Evolutionary conservation across 2,888 invertebrate species (phyloP).

Genomic region (Mylabris sibirica): DNA sequence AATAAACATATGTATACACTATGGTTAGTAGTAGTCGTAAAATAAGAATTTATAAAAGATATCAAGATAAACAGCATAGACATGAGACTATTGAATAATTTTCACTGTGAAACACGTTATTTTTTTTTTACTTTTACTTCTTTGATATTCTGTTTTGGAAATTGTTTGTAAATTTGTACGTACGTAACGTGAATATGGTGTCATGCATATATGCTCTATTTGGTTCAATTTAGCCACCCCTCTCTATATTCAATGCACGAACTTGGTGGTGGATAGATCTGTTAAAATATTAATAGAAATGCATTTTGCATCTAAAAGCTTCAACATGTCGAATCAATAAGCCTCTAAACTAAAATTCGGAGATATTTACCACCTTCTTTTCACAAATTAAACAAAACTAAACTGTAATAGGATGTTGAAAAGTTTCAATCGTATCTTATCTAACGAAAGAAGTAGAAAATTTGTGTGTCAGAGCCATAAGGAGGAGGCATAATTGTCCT

Average conservation of each 20-base stretch:
- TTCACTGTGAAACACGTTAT: slow-evolving; percentile 5
- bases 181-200: slow-evolving; percentile 30
- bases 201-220: slow-evolving; percentile 41
- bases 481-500: too few relatives aligned
- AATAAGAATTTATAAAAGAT: neutral
- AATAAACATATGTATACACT: slow-evolving; percentile 8
- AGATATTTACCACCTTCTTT: neutral
- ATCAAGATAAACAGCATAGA: slow-evolving; percentile 5
- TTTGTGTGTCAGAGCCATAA: too few relatives aligned
- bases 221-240: slow-evolving; percentile 23
- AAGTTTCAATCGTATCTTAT: too few relatives aligned
- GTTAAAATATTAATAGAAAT: slow-evolving; percentile 16
- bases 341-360: neutral
- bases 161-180: slow-evolving; percentile 40
- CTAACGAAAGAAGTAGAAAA: too few relatives aligned
- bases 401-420: too few relatives aligned
- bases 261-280: slow-evolving; percentile 12
- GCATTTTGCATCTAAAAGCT: slow-evolving; percentile 19
- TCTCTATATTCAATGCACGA: slow-evolving; percentile 16
- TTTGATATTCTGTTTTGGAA: slow-evolving; percentile 25
- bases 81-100: slow-evolving; percentile 13
- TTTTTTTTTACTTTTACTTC: slow-evolving; percentile 1
- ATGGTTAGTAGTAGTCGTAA: neutral
- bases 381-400: too few relatives aligned
- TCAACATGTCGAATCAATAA: slow-evolving; percentile 13